Evolutionary conservation across 2,888 invertebrate genomes (phyloP), one percentile per base, ranked within the genome.

Genomic region (Chydorus sphaericus): DNA sequence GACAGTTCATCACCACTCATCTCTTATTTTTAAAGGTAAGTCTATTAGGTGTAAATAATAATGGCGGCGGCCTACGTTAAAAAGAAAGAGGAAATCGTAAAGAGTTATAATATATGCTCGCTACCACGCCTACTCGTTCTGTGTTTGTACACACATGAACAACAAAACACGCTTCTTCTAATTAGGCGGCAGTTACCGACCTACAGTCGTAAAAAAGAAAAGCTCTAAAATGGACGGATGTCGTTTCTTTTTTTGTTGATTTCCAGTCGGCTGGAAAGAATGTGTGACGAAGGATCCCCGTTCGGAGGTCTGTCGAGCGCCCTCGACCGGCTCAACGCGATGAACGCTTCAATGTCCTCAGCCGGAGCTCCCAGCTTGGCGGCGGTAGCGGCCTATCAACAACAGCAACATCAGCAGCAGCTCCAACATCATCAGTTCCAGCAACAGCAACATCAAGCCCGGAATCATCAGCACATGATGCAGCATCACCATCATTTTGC

Each of bases 261-360:
- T n/a, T n/a, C n/a, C n/a, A n/a, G n/a, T n/a, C n/a, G 28, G n/a
- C n/a, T 44, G 26, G 28, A 16, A 8, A 30, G 16, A n/a, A 52
- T 52, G 52, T 52, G 52, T 37, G 52, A 52, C 31, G 52, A 52
- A 52, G 36, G 52, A 33, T 26, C 44, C 11, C 44, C 36, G 31
- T 52, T 52, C 20, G 52, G 52, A 18, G n/a, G n/a, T n/a, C 11
- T 52, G 36, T 31, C 33, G 18, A 52, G 52, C 52, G 52, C 52
- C 14, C 23, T 52, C 3, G 52, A 52, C 20, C 52, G 52, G 14
- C 33, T 52, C 36, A 52, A 37, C 52, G 52, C 52, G 31, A 52
- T 52, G 52, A 52, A 52, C 33, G 52, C 52, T 18, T 52, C 52
- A 18, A 52, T 52, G 26, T 52, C 52, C n/a, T 33, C 52, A 14